Evolutionary conservation across 2,113 vertebrate genomes (phyloP).

Genomic region (Microcebus lehilahytsara): DNA sequence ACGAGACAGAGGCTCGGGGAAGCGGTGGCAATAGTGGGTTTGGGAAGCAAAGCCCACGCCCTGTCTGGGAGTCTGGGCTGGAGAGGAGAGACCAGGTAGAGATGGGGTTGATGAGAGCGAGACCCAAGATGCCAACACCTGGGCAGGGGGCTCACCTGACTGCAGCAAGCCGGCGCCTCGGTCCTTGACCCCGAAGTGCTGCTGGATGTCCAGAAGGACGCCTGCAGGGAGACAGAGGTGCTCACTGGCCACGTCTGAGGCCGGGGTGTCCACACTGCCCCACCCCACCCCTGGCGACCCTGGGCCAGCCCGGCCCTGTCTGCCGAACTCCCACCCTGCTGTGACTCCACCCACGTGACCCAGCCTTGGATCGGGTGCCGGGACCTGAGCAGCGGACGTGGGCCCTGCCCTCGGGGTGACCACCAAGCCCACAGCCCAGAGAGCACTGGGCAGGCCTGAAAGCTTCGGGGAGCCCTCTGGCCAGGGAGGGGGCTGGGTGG

Average conservation of each 20-base stretch:
- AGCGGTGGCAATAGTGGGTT: background rate
- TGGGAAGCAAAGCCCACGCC: rapidly evolving
- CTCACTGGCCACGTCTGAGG: background rate
- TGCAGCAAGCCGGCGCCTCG: conserved; percentile 91
- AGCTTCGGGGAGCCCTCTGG: background rate
- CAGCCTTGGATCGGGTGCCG: background rate
- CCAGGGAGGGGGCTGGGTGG: background rate
- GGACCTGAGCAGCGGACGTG: background rate
- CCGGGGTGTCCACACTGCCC: background rate
- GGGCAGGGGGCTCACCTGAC: conserved; percentile 88
- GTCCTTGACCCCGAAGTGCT: conserved; percentile 91
- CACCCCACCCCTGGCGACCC: background rate
- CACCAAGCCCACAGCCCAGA: background rate
- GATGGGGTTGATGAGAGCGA: background rate
- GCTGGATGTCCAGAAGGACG: conserved; percentile 95
- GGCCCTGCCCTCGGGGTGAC: background rate
- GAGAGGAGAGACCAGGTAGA: background rate
- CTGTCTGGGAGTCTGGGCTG: background rate
- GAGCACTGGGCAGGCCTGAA: background rate
- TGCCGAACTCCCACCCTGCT: background rate
- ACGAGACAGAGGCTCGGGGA: background rate
- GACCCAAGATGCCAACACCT: no score
- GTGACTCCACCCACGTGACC: background rate
- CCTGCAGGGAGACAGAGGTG: conserved; percentile 83
- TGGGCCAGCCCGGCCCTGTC: background rate